Base-by-base conservation (phyloP, 2,113 vertebrate genomes). In the Zosterops borbonicus region DNA sequence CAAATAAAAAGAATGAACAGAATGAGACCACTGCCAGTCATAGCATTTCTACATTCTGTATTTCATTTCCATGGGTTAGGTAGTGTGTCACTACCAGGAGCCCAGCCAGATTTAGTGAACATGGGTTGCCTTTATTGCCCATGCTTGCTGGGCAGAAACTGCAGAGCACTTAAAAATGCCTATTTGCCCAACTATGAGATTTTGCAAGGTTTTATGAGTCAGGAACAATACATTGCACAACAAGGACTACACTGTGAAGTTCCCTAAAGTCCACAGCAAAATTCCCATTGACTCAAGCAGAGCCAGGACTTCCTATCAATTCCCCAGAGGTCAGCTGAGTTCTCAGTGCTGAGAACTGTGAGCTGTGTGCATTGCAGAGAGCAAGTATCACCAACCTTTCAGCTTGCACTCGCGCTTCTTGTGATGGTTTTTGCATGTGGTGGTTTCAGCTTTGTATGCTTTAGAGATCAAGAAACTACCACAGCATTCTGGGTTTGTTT, bases 261-360 rank as follows among this genome's bases (percentile, higher is more conserved):
- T 88, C 68, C 76, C 83, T 83, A 52, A 92, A 93, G 60, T 78
- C 64, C 73, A 90, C 73, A 86, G 83, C 56, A 93, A 92, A 94
- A 93, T 93, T 97, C 93, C 53, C 69, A 90, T 88, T 96, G 94
- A 90, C 65, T 90, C 90, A 86, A 83, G 64, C 90, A 95, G 76
- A 96, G 82, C 52, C 85, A 95, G 71, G 87, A 95, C 87, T 97
- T 96, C 95, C 94, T 94, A 88, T 58, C 52, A 33, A 87, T 39
- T 95, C 95, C 92, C 95, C 87, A 58, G 90, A 93, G 70, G 42
- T 63, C 83, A 90, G 84, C 82, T 77, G 83, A 75, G 70, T 35
- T 85, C 60, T 65, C 83, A 67, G 56, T 56, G 62, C 82, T 94
- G 88, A 74, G 85, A 64, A 84, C 24, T 58, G 75, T 42, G 75